Evolutionary conservation across 37 sponge, comb jelly and placozoan species (phyloP).

Genomic region (Beroe ovata): DNA sequence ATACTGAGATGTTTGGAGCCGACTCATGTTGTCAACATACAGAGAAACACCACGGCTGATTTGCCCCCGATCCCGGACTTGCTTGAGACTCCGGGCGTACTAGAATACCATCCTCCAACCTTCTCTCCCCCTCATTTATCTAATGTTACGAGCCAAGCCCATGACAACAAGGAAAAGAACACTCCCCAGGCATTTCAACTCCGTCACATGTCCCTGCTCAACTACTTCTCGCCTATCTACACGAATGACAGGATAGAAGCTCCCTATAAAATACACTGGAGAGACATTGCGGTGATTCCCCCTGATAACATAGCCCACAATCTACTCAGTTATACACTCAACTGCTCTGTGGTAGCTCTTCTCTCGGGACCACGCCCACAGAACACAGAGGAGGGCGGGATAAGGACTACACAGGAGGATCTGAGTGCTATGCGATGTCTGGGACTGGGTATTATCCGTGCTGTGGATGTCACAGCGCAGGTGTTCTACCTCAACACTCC

Average conservation of each 20-base stretch:
- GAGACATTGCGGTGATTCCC: not conserved
- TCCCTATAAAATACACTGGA: constrained; percentile 33
- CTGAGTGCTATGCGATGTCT: not conserved
- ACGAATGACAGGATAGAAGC: not conserved
- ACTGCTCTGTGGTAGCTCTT: constrained; percentile 30
- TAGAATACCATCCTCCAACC: not conserved
- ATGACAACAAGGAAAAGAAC: not conserved
- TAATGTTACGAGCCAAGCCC: not conserved
- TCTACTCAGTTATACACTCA: not conserved
- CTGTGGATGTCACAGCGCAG: constrained; percentile 6
- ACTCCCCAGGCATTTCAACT: constrained; percentile 26
- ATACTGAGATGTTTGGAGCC: constrained; percentile 28
- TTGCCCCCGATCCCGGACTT: constrained; percentile 33
- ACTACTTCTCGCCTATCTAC: constrained; percentile 63
- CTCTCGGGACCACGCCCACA: not conserved
- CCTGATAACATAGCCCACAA: not conserved
- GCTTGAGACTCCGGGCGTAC: constrained; percentile 9
- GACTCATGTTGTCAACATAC: constrained; percentile 19
- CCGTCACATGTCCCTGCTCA: constrained; percentile 20
- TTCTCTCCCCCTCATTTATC: not conserved
- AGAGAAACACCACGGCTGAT: not conserved
- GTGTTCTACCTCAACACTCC: constrained; percentile 52
- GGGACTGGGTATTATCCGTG: constrained; percentile 35
- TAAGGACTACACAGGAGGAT: not conserved
- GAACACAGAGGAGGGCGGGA: not conserved